A percentile compares a stretch with the other conserved stretches of the same genome.
phyloP scores from a whole-genome alignment of 2,113 vertebrate species.

The Podilymbus podiceps region DNA sequence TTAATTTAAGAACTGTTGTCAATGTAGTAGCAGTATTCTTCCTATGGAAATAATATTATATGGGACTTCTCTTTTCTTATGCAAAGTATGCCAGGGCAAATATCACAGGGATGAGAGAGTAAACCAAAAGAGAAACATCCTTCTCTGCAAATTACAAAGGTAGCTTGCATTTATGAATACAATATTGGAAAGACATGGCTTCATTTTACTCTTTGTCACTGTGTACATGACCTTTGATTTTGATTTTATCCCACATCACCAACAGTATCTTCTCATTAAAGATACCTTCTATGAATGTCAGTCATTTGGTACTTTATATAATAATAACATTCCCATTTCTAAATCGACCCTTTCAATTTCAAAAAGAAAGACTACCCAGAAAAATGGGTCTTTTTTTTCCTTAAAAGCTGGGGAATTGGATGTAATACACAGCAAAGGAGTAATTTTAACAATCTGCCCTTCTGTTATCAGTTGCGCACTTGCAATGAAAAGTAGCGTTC shows the following conservation, averaged over 20 bases:
- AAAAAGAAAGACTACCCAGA: not conserved
- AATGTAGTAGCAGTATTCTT: not conserved
- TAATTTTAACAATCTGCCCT: not conserved
- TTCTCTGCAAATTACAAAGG: not conserved
- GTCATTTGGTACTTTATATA: not conserved
- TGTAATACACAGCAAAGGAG: not conserved
- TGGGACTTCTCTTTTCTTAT: not conserved
- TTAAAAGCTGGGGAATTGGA: not conserved
- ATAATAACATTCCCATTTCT: not conserved
- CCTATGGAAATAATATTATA: not conserved
- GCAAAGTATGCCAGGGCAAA: not conserved
- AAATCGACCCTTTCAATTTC: not conserved
- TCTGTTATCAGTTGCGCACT: not conserved
- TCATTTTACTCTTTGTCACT: not conserved
- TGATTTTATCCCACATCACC: not conserved
- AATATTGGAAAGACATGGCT: not conserved
- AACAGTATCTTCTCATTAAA: constrained; percentile 22
- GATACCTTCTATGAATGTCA: not conserved
- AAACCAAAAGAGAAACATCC: not conserved
- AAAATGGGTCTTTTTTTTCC: not conserved
- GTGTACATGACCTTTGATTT: not conserved
- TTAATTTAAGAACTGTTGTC: not conserved
- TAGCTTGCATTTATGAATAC: not conserved
- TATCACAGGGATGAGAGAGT: not conserved
- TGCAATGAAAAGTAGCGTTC: not conserved